These are phyloP conservation scores for Calliphora vicina DNA, from an alignment of 1,140 invertebrate genomes.

Conservation along the genomic window DNA sequence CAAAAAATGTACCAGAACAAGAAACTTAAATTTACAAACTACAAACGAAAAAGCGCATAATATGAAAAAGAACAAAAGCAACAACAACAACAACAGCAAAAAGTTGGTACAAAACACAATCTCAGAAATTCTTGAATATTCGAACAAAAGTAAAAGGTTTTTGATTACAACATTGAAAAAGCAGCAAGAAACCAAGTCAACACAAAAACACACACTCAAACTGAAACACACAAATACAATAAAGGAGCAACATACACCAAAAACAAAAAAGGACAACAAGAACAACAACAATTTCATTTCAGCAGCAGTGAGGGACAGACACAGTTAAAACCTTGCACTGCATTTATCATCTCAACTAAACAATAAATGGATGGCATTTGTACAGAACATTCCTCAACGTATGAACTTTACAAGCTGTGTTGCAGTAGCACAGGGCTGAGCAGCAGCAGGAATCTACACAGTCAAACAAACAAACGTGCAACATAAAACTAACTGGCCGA, in stretches of 20 bases:
- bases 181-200: background rate
- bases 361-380: background rate
- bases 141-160: conserved; percentile 34
- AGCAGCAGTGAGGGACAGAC: background rate
- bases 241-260: background rate
- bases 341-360: conserved; percentile 14
- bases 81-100: too few relatives aligned
- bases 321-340: conserved; percentile 34
- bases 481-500: background rate
- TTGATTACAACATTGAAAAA: background rate
- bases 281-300: background rate
- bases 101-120: conserved; percentile 42
- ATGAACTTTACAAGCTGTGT: conserved; percentile 15
- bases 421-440: too few relatives aligned
- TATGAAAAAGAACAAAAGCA: conserved; percentile 43
- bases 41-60: conserved; percentile 24
- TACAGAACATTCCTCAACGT: conserved; percentile 17
- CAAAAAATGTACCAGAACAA: background rate
- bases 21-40: conserved; percentile 20
- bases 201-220: background rate
- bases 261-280: background rate
- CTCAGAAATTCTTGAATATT: conserved; percentile 31
- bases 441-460: background rate
- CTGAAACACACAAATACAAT: background rate
- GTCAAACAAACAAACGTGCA: background rate